These are phyloP conservation scores for Myrmecobius fasciatus DNA, from an alignment of 2,113 vertebrate species.

Conservation along the genomic window DNA sequence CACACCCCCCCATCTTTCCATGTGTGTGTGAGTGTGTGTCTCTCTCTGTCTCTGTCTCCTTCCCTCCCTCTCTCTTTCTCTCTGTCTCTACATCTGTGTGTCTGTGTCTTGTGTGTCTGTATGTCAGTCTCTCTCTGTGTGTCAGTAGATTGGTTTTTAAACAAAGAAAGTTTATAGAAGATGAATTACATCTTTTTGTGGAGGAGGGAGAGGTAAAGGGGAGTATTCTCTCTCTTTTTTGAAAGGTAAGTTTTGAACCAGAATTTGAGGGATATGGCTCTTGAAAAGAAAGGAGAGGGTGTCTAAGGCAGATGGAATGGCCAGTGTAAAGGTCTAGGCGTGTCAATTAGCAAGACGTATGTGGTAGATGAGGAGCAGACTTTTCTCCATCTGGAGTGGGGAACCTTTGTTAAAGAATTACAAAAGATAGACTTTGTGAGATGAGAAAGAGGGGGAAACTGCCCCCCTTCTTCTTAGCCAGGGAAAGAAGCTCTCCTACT, in stretches of 20 bases:
- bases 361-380: neutral
- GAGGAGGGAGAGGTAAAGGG: neutral
- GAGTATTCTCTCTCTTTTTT: neutral
- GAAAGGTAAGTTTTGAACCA: neutral
- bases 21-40: too few species aligned
- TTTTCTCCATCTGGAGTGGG: constrained; percentile 4
- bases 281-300: neutral
- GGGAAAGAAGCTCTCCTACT: constrained; percentile 16
- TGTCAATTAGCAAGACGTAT: neutral
- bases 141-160: neutral
- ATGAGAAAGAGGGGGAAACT: neutral
- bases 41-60: too few species aligned
- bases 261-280: neutral
- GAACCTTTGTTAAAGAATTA: neutral
- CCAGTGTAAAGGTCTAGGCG: neutral
- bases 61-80: too few species aligned
- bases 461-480: constrained; percentile 5
- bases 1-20: too few species aligned
- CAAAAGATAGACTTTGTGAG: neutral
- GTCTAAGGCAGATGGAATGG: neutral
- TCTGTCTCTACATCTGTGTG: too few species aligned
- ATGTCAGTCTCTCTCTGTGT: too few species aligned
- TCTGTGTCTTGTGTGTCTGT: too few species aligned
- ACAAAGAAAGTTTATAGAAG: neutral
- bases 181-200: neutral